Percentiles rank a stretch among this genome's conserved stretches.
These are phyloP conservation scores for Anarhynchus alexandrinus DNA, from an alignment of 2,113 vertebrate species.

Conservation along the genomic window DNA sequence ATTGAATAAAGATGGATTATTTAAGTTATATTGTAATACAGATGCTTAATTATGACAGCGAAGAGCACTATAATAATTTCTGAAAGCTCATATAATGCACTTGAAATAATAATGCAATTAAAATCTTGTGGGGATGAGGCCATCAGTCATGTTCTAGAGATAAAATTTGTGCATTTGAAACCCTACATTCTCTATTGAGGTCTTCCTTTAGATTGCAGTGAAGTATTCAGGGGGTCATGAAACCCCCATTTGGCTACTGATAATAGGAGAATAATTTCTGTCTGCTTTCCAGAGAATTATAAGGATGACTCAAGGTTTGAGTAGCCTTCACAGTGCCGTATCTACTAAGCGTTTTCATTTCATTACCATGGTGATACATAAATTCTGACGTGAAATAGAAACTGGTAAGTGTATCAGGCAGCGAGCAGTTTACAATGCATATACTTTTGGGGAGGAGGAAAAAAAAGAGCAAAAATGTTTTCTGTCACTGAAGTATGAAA, in stretches of 20 bases:
- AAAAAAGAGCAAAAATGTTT: not conserved
- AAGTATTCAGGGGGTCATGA: not conserved
- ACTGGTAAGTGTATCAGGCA: not conserved
- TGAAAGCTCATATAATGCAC: not conserved
- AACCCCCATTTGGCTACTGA: not conserved
- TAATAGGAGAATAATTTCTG: not conserved
- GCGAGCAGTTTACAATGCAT: not conserved
- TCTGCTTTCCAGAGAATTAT: not conserved
- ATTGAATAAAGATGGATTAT: constrained; percentile 1
- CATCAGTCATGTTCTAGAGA: not conserved
- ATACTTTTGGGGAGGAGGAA: not conserved
- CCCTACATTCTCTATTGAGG: not conserved
- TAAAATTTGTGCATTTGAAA: not conserved
- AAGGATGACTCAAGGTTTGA: not conserved
- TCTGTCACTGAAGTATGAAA: not conserved
- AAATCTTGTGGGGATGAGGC: not conserved
- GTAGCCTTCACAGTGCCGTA: not conserved
- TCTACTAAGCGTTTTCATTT: not conserved
- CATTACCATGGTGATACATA: not conserved
- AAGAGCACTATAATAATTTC: not conserved
- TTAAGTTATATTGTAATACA: constrained; percentile 3
- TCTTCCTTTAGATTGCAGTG: not conserved
- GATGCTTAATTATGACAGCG: not conserved
- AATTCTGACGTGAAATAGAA: not conserved
- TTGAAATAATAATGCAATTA: constrained; percentile 12